Base-by-base conservation (phyloP, 2,888 invertebrate genomes). In the Andricus quercusramuli region DNA sequence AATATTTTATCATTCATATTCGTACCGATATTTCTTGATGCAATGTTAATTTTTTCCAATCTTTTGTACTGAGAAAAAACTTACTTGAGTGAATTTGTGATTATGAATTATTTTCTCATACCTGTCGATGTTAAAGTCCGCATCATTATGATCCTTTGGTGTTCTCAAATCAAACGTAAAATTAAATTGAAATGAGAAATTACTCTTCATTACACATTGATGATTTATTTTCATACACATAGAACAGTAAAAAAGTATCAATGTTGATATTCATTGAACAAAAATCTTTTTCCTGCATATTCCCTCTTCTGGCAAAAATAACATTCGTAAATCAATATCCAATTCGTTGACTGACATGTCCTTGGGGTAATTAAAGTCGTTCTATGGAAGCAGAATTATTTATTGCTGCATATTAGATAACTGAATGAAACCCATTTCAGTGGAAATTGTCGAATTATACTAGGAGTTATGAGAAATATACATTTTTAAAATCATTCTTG, bases 201-300 rank as follows among this genome's bases (percentile, higher is more conserved):
- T 59, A 59, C n/a, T 59, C 4, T 59, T 59, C 8, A 37, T 0
- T n/a, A 1, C 22, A 59, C 11, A 59, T 59, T 11, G n/a, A 22
- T 22, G 59, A 22, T 22, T 22, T 59, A 22, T 59, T 59, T 11
- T 4, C 13, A 22, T 22, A 59, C 13, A 17, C 17, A 17, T 47
- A 59, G 11, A 59, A 4, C 22, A 11, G 9, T 22, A 59, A 22
- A 29, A 17, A 8, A 56, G n/a, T 15, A 51, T 37, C 29, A 74
- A 15, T 74, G 37, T 59, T 32, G 5, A 56, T 74, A 22, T 4
- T n/a, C 2, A n/a, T 68, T 66, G 9, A 82, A 20, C 32, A 82
- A 74, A 77, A 68, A 51, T 20, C 76, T 32, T 17, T 67, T 56
- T 47, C 13, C 68, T 74, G 15, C 17, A 56, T 20, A 59, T 29